Evolutionary conservation across 2,113 vertebrate species (phyloP).

Genomic region (Tiliqua scincoides): DNA sequence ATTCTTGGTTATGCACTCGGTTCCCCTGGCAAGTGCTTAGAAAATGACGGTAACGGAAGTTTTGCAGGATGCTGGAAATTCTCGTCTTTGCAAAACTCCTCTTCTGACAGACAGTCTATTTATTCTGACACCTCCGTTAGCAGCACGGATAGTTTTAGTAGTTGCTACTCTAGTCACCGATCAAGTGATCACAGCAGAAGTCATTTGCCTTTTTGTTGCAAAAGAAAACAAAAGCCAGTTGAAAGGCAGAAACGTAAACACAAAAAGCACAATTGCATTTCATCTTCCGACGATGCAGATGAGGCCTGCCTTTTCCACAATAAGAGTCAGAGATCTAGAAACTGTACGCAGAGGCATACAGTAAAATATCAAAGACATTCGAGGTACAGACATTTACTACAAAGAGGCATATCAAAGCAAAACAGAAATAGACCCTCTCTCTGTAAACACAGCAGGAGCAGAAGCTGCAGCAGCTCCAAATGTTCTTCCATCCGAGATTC

Average conservation of each 20-base stretch:
- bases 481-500: constrained; percentile 48
- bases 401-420: constrained; percentile 72
- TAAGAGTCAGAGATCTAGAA: constrained; percentile 56
- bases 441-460: constrained; percentile 36
- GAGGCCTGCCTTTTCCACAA: constrained; percentile 16
- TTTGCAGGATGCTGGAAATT: constrained; percentile 52
- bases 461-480: constrained; percentile 51
- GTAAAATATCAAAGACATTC: constrained; percentile 59
- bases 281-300: constrained; percentile 47
- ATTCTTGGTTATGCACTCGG: constrained; percentile 55
- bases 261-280: constrained; percentile 71
- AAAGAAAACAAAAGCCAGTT: constrained; percentile 57
- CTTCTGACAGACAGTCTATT: constrained; percentile 59
- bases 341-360: constrained; percentile 47
- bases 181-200: constrained; percentile 43
- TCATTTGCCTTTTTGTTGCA: constrained; percentile 56
- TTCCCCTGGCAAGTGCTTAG: constrained; percentile 54
- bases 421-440: constrained; percentile 46
- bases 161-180: constrained; percentile 37
- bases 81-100: constrained; percentile 61
- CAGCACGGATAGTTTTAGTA: constrained; percentile 47
- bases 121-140: constrained; percentile 60
- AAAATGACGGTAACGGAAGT: constrained; percentile 60
- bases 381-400: constrained; percentile 73
- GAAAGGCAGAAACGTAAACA: constrained; percentile 70